Percentiles rank a stretch among this genome's conserved stretches.
Evolutionary conservation across 2,888 invertebrate species (phyloP).

Genomic region (Pachydiplax longipennis): DNA sequence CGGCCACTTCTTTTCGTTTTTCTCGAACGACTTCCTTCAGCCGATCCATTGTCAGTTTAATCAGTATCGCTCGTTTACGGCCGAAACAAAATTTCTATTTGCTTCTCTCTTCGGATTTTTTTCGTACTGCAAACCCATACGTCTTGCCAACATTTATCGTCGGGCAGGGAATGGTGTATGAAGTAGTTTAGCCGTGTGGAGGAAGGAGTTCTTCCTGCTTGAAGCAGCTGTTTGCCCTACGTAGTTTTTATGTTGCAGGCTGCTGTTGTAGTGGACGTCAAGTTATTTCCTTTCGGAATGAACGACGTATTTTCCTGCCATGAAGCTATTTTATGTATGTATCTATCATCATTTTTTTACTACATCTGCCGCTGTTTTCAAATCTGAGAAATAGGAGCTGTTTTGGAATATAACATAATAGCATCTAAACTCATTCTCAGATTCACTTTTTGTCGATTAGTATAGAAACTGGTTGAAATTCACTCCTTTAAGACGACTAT

Average conservation of each 20-base stretch:
- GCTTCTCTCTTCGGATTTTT: not conserved
- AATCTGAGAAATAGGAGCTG: no score
- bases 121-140: not conserved
- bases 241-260: not conserved
- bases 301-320: no score
- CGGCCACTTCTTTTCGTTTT: not conserved
- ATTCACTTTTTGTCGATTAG: no score
- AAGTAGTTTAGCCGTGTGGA: not conserved
- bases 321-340: no score
- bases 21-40: not conserved
- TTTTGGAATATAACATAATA: no score
- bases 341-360: no score
- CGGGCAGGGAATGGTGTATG: not conserved
- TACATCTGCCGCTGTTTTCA: no score
- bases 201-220: not conserved
- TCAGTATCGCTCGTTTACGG: not conserved
- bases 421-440: no score
- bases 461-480: no score
- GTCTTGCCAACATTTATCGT: not conserved
- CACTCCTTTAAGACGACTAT: no score
- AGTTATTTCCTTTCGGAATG: no score
- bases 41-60: not conserved
- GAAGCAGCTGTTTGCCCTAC: not conserved
- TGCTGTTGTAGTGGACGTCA: no score
- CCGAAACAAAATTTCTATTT: not conserved